Percentiles rank a stretch among this genome's conserved stretches.
phyloP scores from a whole-genome alignment of 1,140 invertebrate species.

The Scaptomyza montana region DNA sequence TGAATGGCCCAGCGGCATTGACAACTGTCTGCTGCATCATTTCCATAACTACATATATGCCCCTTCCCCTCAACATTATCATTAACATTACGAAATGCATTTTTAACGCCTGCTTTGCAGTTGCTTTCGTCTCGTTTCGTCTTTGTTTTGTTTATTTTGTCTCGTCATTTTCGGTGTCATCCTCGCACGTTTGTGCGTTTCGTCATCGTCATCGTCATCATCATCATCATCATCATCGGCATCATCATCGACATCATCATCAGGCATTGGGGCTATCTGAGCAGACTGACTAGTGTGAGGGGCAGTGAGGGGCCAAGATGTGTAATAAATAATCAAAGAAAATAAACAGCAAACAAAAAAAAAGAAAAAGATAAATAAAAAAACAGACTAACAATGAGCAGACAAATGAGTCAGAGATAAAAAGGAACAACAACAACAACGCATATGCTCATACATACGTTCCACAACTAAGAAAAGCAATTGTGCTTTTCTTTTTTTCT shows the following conservation, averaged over 20 bases:
- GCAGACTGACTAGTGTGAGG: constrained; percentile 7
- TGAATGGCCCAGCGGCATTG: not conserved
- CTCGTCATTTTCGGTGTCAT: constrained; percentile 28
- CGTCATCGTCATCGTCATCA: constrained; percentile 3
- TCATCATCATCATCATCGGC: constrained; percentile 1
- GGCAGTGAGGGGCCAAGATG: constrained; percentile 42
- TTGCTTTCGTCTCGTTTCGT: constrained; percentile 12
- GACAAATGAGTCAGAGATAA: constrained; percentile 52
- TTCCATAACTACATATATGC: not conserved
- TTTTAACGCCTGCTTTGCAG: constrained; percentile 50
- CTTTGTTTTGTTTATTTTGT: constrained; percentile 3
- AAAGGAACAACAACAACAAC: constrained; percentile 11
- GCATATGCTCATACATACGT: constrained; percentile 26
- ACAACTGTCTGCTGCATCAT: constrained; percentile 4
- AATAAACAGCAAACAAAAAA: constrained; percentile 37
- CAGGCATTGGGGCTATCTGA: not conserved
- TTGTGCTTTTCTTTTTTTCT: constrained; percentile 1
- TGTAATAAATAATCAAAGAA: constrained; percentile 67
- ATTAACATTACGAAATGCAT: constrained; percentile 69
- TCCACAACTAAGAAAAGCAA: constrained; percentile 30
- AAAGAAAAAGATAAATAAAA: constrained; percentile 2
- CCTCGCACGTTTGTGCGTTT: constrained; percentile 1
- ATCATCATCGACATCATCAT: not conserved
- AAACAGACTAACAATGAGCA: constrained; percentile 34
- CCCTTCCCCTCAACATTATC: constrained; percentile 33